Conservation (phyloP, 2,797 vertebrate genomes). For the Epinephelus awoara region DNA sequence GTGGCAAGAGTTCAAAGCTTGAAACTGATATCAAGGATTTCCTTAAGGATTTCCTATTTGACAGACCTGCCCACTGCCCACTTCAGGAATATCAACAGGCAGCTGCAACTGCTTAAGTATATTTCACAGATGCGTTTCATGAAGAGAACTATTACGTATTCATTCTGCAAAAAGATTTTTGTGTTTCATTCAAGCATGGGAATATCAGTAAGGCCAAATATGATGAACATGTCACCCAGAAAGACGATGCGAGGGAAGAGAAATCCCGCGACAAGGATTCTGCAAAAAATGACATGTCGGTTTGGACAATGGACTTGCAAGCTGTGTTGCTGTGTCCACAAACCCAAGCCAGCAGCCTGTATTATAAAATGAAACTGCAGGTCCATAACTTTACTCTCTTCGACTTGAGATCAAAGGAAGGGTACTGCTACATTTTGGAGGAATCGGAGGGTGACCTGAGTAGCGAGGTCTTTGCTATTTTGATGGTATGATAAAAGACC, state of each 20-base stretch:
- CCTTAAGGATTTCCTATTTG: slow-evolving; percentile 33
- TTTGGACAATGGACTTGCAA: slow-evolving; percentile 43
- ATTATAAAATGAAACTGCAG: slow-evolving; percentile 37
- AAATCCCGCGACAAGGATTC: slow-evolving; percentile 17
- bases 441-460: slow-evolving; percentile 19
- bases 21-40: slow-evolving; percentile 15
- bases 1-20: slow-evolving; percentile 16
- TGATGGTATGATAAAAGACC: slow-evolving; percentile 26
- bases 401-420: slow-evolving; percentile 43
- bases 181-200: slow-evolving; percentile 23
- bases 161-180: slow-evolving; percentile 25
- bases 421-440: slow-evolving; percentile 34
- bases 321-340: slow-evolving; percentile 27
- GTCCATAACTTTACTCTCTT: slow-evolving; percentile 46
- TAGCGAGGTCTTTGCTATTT: slow-evolving; percentile 36
- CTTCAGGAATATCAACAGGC: slow-evolving; percentile 36
- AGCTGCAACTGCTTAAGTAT: slow-evolving; percentile 42
- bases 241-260: slow-evolving; percentile 21
- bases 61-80: slow-evolving; percentile 25
- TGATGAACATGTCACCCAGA: slow-evolving; percentile 3
- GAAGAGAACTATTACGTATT: slow-evolving; percentile 32
- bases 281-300: slow-evolving; percentile 3
- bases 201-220: slow-evolving; percentile 25
- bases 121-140: slow-evolving; percentile 27
- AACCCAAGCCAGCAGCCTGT: slow-evolving; percentile 36